Base-by-base conservation (phyloP, 2,797 vertebrate genomes). In the Squalus acanthias region DNA sequence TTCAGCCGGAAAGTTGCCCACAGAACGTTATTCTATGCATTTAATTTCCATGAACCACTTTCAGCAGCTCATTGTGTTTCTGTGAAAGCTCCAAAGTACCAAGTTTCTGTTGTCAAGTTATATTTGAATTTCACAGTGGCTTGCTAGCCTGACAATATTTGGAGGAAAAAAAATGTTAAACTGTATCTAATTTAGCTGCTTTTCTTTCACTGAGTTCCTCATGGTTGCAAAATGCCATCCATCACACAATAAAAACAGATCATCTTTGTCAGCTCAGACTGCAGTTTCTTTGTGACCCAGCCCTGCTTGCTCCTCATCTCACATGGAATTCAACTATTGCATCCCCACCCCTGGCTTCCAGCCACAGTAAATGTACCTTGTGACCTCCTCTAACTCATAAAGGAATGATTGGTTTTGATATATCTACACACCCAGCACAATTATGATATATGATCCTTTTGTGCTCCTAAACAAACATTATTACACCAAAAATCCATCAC, bases 401-500 rank as follows among this genome's bases (percentile, higher is more conserved):
- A 69, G 91, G 17, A 46, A 39, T 93, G 63, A 93, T 82, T 69
- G 20, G 91, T 93, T 93, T 93, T 93, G 91, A 93, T 93, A 69
- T 46, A 39, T n/a, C 89, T 92, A 92, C 89, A 92, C 60, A 17
- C 60, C 89, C 89, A 92, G 89, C 7, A 46, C 91, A 93, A 93
- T 69, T 69, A 93, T 93, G 91, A 93, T 69, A 93, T 69, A 93
- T 46, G 65, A 69, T 93, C 91, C 22, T 69, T 93, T 20, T 93
- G 63, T 93, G 91, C 39, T 93, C 91, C 91, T 93, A 93, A 93
- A 93, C 91, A 93, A 93, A 93, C 63, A 93, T 46, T 69, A 67
- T 39, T 93, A 69, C 91, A 93, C 63, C 65, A 93, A 91, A 93
- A 67, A 93, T 93, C 63, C n/a, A 93, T 67, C 63, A 67, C 33